Evolutionary conservation across 2,113 vertebrate genomes (phyloP).

Genomic region (Galbula dea): DNA sequence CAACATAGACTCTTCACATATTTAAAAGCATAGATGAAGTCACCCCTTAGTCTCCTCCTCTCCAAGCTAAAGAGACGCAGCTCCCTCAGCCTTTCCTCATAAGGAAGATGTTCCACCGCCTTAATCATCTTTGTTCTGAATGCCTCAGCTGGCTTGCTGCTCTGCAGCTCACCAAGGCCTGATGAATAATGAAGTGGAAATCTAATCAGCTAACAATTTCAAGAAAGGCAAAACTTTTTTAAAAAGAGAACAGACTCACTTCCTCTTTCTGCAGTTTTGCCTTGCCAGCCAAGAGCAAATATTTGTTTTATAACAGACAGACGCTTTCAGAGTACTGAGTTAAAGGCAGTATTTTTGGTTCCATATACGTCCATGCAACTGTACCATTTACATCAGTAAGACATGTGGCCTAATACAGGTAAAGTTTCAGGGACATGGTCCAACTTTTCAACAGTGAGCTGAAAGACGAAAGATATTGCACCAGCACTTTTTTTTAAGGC

Average conservation of each 20-base stretch:
- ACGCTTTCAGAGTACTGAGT: background rate
- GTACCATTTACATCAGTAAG: background rate
- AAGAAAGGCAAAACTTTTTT: constrained; percentile 10
- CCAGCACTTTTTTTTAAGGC: background rate
- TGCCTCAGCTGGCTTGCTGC: background rate
- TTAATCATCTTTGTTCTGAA: no score
- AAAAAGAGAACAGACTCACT: background rate
- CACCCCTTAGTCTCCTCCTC: no score
- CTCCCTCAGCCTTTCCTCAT: background rate
- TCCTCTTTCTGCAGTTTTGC: background rate
- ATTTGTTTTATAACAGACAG: background rate
- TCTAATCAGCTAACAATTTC: background rate
- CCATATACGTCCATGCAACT: background rate
- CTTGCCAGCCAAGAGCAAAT: background rate
- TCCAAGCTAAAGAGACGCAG: no score
- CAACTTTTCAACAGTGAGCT: background rate
- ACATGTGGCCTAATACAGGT: background rate
- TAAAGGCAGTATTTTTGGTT: background rate
- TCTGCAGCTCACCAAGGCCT: background rate
- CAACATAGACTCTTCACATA: no score
- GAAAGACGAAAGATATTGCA: background rate
- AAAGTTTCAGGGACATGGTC: background rate
- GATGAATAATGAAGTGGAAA: constrained; percentile 9
- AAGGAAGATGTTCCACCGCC: no score
- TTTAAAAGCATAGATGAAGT: no score